Evolutionary conservation across 2,888 invertebrate genomes (phyloP).

Genomic region (Harmothoe impar): DNA sequence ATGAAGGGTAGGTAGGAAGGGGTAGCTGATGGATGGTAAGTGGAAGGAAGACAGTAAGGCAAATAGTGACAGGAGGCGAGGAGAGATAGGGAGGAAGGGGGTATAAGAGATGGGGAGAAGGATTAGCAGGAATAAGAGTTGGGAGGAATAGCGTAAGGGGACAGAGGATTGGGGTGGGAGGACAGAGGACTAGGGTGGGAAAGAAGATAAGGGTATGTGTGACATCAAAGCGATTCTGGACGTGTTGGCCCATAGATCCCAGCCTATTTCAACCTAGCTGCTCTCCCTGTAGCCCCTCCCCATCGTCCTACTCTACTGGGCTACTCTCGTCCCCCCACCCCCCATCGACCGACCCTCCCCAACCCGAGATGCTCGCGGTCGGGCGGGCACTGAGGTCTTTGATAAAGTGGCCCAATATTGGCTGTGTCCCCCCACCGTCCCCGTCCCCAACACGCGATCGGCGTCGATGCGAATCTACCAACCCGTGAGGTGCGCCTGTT

Average conservation of each 20-base stretch:
- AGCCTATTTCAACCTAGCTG: neutral
- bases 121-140: too few species aligned
- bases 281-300: constrained; percentile 1
- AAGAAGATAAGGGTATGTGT: neutral
- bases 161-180: too few species aligned
- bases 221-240: neutral
- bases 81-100: too few species aligned
- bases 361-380: too few species aligned
- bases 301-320: neutral
- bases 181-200: too few species aligned
- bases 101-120: too few species aligned
- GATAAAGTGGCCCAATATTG: constrained; percentile 36
- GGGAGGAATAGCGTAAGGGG: too few species aligned
- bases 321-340: neutral
- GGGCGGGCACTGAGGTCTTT: neutral
- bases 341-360: neutral
- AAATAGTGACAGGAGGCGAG: too few species aligned
- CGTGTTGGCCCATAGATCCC: neutral
- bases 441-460: neutral
- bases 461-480: constrained; percentile 5
- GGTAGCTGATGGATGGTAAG: too few species aligned
- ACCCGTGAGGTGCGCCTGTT: constrained; percentile 33
- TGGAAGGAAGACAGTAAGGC: too few species aligned
- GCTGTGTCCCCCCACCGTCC: constrained; percentile 2
- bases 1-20: too few species aligned